These are phyloP conservation scores for Calosoma granatense DNA, from an alignment of 1,140 invertebrate genomes.

Conservation along the genomic window DNA sequence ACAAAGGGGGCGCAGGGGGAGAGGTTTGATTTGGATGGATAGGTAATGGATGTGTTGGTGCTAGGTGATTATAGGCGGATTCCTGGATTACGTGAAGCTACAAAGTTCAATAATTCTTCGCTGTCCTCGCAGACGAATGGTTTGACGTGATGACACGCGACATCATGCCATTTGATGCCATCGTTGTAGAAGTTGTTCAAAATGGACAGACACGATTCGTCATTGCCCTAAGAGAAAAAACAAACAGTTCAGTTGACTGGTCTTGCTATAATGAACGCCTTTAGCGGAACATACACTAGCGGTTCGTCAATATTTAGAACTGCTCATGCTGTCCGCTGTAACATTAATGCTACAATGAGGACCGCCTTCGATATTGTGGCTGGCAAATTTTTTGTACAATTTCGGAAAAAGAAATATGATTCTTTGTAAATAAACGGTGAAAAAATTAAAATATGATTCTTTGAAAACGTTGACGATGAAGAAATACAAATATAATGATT, in stretches of 20 bases:
- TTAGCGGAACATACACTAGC: neutral
- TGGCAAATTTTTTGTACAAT: too few relatives aligned
- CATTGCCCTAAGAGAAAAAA: constrained; percentile 55
- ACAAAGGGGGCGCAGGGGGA: too few relatives aligned
- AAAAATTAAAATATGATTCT: too few relatives aligned
- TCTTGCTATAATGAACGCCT: neutral
- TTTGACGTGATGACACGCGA: constrained; percentile 83
- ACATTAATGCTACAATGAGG: too few relatives aligned
- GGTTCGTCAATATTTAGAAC: neutral
- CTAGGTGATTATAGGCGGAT: constrained; percentile 69
- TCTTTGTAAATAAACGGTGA: too few relatives aligned
- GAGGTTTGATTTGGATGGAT: neutral
- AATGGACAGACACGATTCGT: constrained; percentile 81
- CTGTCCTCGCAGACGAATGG: constrained; percentile 90
- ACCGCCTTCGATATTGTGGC: too few relatives aligned
- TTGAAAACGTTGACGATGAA: too few relatives aligned
- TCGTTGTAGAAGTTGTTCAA: constrained; percentile 90
- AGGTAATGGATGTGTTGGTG: neutral
- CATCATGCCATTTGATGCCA: constrained; percentile 86
- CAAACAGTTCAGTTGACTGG: constrained; percentile 5
- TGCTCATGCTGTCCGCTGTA: too few relatives aligned
- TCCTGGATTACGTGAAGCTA: constrained; percentile 73
- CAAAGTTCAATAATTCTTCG: constrained; percentile 83
- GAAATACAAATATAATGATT: too few relatives aligned
- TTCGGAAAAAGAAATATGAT: too few relatives aligned